Evolutionary conservation across 2,113 vertebrate genomes (phyloP).

Genomic region (Cynocephalus volans): DNA sequence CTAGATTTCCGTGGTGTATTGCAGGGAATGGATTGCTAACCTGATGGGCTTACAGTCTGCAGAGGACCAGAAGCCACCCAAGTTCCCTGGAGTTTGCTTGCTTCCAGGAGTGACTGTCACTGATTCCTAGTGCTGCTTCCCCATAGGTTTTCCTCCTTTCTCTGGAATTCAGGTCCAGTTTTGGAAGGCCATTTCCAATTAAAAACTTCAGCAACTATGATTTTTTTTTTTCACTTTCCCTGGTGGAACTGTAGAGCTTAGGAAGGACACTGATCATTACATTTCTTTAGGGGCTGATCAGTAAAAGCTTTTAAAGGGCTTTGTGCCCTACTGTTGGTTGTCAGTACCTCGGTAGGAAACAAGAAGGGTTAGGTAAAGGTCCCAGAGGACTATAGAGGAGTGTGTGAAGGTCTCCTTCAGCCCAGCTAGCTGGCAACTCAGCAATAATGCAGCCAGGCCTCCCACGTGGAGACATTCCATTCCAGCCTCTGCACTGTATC

Average conservation of each 20-base stretch:
- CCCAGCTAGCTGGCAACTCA: rapidly evolving
- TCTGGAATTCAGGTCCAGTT: neutral
- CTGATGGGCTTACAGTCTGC: neutral
- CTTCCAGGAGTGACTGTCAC: too few species aligned
- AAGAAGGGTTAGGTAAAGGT: neutral
- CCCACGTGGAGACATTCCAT: rapidly evolving
- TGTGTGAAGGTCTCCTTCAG: neutral
- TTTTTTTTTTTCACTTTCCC: neutral
- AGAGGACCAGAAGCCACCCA: neutral
- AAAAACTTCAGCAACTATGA: neutral
- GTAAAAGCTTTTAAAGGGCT: neutral
- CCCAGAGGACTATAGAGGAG: neutral
- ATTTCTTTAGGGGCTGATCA: neutral
- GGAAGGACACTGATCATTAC: neutral
- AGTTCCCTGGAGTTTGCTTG: neutral
- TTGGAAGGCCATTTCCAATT: neutral
- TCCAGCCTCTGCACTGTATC: rapidly evolving
- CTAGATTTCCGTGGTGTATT: neutral
- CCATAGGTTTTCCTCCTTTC: neutral
- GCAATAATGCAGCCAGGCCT: rapidly evolving
- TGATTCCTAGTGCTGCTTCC: neutral
- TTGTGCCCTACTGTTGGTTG: neutral
- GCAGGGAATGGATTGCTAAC: neutral
- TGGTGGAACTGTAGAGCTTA: neutral
- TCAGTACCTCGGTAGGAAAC: neutral